These are phyloP conservation scores for Acestrorhynchus altus DNA, from an alignment of 2,797 vertebrate species.

Conservation along the genomic window DNA sequence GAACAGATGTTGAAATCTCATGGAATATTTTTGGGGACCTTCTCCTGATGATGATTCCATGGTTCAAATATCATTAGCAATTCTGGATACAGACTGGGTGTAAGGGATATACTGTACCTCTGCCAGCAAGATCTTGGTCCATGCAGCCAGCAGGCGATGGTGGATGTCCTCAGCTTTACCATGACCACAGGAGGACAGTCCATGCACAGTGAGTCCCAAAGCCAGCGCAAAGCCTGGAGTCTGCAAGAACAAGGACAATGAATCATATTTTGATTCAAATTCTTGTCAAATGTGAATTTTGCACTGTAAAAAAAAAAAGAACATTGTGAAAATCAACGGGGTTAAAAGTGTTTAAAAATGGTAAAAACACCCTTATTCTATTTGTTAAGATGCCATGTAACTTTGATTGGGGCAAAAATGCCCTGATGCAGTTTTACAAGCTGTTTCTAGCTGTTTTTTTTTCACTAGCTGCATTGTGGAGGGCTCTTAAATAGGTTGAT, in stretches of 20 bases:
- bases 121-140: slow-evolving; percentile 89
- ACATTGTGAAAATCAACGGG: no score
- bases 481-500: no score
- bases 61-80: neutral
- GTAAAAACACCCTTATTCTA: no score
- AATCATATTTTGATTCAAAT: neutral
- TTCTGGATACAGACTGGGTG: neutral
- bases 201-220: slow-evolving; percentile 85
- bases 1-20: no score
- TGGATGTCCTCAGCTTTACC: slow-evolving; percentile 90
- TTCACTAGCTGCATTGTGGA: no score
- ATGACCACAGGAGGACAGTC: slow-evolving; percentile 87
- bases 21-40: neutral
- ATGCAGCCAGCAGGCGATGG: slow-evolving; percentile 84
- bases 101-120: slow-evolving; percentile 79
- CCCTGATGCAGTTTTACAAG: no score
- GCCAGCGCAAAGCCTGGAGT: slow-evolving; percentile 91
- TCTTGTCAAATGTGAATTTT: neutral
- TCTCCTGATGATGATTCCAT: no score
- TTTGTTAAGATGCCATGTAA: no score
- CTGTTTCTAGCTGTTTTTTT: no score
- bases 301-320: no score
- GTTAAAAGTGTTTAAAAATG: no score
- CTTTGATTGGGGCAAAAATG: no score
- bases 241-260: slow-evolving; percentile 66